A percentile compares a stretch with the other conserved stretches of the same genome.
Conservation (phyloP, 92 coral and sea anemone genomes). For the Hydrozoanthus gracilis region DNA sequence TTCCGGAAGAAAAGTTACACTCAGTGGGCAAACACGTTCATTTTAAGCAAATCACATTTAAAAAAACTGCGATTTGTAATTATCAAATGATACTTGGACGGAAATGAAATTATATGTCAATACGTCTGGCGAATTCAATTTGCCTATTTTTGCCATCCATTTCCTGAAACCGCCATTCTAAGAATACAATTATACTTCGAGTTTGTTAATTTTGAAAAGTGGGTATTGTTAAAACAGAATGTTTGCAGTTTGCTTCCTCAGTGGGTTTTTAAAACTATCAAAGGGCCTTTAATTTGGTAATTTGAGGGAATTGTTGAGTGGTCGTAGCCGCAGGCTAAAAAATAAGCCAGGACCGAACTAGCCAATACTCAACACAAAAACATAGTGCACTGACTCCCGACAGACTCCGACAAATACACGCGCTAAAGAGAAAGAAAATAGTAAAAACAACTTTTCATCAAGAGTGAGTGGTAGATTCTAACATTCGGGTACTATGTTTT, state of each 20-base stretch:
- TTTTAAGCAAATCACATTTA: constrained; percentile 58
- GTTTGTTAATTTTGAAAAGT: constrained; percentile 64
- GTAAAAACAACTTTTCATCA: too few species aligned
- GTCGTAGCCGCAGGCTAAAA: constrained; percentile 56
- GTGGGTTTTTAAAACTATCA: constrained; percentile 78
- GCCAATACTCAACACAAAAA: not conserved
- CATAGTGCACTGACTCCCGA: too few species aligned
- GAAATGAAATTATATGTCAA: constrained; percentile 71
- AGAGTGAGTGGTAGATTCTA: too few species aligned
- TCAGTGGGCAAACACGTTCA: constrained; percentile 67
- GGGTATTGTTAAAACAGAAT: constrained; percentile 47
- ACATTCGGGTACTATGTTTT: too few species aligned
- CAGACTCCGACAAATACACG: not conserved
- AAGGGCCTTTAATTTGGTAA: constrained; percentile 78
- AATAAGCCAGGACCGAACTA: not conserved
- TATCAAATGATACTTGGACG: constrained; percentile 69
- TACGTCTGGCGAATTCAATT: constrained; percentile 41
- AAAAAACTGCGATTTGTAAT: constrained; percentile 70
- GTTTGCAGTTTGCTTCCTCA: constrained; percentile 67
- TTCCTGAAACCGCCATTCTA: constrained; percentile 54
- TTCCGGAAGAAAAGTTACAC: constrained; percentile 83
- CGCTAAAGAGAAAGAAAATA: not conserved
- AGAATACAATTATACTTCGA: constrained; percentile 47
- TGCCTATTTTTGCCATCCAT: constrained; percentile 30
- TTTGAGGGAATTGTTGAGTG: constrained; percentile 64